Evolutionary conservation across 2,888 invertebrate species (phyloP).

Genomic region (Philopedon plagiatum): DNA sequence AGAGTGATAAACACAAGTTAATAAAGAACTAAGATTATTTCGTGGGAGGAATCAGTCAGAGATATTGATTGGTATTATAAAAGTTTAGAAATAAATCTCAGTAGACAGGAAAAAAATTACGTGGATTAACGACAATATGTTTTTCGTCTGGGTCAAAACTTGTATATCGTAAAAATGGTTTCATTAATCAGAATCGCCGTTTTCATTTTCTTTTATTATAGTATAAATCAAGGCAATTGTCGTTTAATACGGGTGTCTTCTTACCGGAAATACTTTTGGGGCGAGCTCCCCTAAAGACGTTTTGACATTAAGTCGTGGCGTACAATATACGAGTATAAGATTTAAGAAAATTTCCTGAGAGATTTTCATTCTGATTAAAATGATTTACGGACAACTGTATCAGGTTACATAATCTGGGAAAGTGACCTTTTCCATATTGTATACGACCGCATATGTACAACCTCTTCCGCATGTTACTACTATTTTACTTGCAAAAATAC

Average conservation of each 20-base stretch:
- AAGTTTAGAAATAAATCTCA: slow-evolving; percentile 39
- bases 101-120: slow-evolving; percentile 19
- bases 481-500: slow-evolving; percentile 35
- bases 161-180: slow-evolving; percentile 47
- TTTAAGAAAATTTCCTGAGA: slow-evolving; percentile 24
- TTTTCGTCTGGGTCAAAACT: slow-evolving; percentile 43
- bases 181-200: slow-evolving; percentile 42
- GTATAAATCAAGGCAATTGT: slow-evolving; percentile 36
- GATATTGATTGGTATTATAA: slow-evolving; percentile 43
- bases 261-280: slow-evolving; percentile 17
- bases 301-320: slow-evolving; percentile 7
- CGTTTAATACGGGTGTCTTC: slow-evolving; percentile 27
- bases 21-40: slow-evolving; percentile 16
- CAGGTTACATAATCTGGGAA: slow-evolving; percentile 18
- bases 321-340: slow-evolving; percentile 16
- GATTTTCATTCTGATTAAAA: slow-evolving; percentile 43
- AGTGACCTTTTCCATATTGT: slow-evolving; percentile 34
- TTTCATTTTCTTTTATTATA: slow-evolving; percentile 45
- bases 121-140: slow-evolving; percentile 30
- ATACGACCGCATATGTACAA: slow-evolving; percentile 19
- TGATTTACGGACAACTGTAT: slow-evolving; percentile 25
- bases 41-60: slow-evolving; percentile 37
- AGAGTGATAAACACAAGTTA: neutral
- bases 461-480: slow-evolving; percentile 20
- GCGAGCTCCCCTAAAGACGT: slow-evolving; percentile 17